Conservation (phyloP, 2,113 vertebrate genomes). For the Laticauda colubrina region DNA sequence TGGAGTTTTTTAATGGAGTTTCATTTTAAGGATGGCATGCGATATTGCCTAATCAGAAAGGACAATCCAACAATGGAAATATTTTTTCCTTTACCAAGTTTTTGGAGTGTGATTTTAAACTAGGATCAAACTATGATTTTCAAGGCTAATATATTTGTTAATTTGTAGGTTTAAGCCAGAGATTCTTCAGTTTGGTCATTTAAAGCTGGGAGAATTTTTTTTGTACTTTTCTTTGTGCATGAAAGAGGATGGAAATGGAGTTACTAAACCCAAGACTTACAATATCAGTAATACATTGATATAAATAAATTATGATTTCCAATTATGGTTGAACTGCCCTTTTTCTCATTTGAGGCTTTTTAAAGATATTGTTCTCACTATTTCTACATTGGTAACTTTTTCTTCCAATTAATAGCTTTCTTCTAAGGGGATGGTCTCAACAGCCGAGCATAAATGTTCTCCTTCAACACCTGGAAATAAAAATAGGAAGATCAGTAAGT, state of each 20-base stretch:
- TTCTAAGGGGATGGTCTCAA: conserved; percentile 78
- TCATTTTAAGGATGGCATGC: not conserved
- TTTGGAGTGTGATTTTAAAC: not conserved
- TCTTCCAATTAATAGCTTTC: conserved; percentile 79
- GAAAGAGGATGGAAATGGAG: not conserved
- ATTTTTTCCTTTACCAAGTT: not conserved
- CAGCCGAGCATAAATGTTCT: conserved; percentile 69
- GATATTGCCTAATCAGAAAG: not conserved
- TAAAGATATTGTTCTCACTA: not conserved
- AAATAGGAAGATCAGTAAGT: conserved; percentile 93
- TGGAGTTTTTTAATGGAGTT: not conserved
- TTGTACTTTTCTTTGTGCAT: not conserved
- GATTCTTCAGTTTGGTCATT: not conserved
- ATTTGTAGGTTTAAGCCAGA: not conserved
- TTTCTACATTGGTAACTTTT: conserved; percentile 5
- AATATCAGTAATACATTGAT: not conserved
- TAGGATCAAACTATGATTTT: not conserved
- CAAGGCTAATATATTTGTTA: not conserved
- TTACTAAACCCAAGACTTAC: not conserved
- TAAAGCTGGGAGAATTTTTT: not conserved
- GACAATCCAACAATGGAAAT: too few species aligned
- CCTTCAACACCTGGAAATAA: conserved; percentile 73
- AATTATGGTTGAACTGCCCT: not conserved
- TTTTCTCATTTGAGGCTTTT: not conserved
- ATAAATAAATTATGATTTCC: not conserved